Evolutionary conservation across 2,113 vertebrate genomes (phyloP), one percentile per base, ranked within the genome.

Genomic region (Bufo bufo): DNA sequence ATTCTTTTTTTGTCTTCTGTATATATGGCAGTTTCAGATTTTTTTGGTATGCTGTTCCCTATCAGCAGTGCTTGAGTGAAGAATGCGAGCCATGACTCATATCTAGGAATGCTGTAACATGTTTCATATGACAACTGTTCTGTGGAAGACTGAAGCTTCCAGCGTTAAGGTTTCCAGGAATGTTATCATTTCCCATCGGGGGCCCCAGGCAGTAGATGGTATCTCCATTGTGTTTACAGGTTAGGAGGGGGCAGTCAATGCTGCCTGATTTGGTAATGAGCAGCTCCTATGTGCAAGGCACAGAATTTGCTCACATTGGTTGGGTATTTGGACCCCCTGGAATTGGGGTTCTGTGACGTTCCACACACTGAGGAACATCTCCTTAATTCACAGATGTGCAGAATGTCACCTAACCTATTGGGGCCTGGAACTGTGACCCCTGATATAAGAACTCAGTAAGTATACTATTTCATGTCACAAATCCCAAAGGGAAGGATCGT

Each of bases 41-140:
- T 72, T 4, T 72, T 16, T 8, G 65, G 20, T 23, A 33, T 45
- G 13, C 33, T 45, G 13, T 47, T 74, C 45, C 71, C 43, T 74
- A 75, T 75, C 72, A 20, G 45, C 5, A 4, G 54, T 11, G 33
- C 78, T 81, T 43, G 56, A 45, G 56, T 16, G 23, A 61, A 23
- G 23, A 81, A 81, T 81, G 78, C 9, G 0, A 81, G 23, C 56
- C 45, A 81, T 81, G 78, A 23, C 13, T 17, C 78, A 61, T 81
- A 81, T 81, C 78, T 45, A 56, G 56, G 33, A 59, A 81, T 33
- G 78, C 13, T 58, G 23, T 7, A 59, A 80, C 77, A 58, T 19
- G 56, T 8, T 9, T 3, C 14, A 58, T 58, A 79, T 23, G 50
- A 79, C 11, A 56, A 56, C 50, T 56, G n/a, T 20, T 19, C 75